Base-by-base conservation (phyloP, 2,113 vertebrate genomes). In the Opisthocomus hoazin region DNA sequence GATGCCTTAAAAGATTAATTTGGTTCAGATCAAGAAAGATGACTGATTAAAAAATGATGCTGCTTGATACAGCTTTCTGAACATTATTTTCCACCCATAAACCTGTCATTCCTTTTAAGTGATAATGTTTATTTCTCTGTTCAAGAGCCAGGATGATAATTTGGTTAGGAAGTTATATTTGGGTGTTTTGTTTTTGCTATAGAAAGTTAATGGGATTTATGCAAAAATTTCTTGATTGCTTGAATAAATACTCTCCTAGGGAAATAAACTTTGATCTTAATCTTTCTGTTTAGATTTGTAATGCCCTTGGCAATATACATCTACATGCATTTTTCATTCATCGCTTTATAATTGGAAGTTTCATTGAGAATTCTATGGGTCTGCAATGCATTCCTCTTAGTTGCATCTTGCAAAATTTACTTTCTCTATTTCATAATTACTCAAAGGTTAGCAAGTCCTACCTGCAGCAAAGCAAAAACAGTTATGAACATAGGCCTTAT, bases 221-320 rank as follows among this genome's bases (percentile, higher is more conserved):
- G 89, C 89, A 96, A 96, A 93, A 82, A 87, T 30, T 63, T 94
- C 71, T 94, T 92, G 77, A 90, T 91, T 90, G 69, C 79, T 94
- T 87, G 69, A 88, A 89, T 90, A 91, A 94, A 76, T 85, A 54
- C 79, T 94, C 88, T 89, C 53, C 39, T 23, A 50, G 54, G 61
- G 81, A 93, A 91, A 96, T 64, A 87, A 88, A 80, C 60, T 70
- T 95, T 81, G 86, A 93, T 95, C 89, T 95, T 89, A 94, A 91
- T 96, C 78, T 26, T 90, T 65, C 54, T 11, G 2, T 74, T 97
- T 86, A 89, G 68, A 56, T 89, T 91, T 93, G 54, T 82, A 89
- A 71, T 75, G 58, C 68, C 61, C 46, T 87, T 60, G 85, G 90
- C 22, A 8, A 83, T 83, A 85, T 48, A 53, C 16, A 73, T 84